phyloP scores from a whole-genome alignment of 2,113 vertebrate genomes.

The Oophaga pumilio region DNA sequence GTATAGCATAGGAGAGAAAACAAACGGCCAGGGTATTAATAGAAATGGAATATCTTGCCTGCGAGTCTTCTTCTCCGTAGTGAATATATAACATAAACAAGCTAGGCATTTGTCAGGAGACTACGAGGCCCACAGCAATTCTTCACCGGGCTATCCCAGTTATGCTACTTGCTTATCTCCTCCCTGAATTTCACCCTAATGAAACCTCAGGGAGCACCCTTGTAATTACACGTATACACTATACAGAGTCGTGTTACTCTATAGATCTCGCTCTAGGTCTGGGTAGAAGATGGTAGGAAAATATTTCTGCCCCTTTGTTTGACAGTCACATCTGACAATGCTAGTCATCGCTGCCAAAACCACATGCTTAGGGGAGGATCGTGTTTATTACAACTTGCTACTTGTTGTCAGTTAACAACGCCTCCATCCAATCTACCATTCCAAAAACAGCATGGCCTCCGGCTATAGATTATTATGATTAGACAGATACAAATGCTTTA shows the following conservation, averaged over 20 bases:
- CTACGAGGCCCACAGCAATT: slow-evolving; percentile 20
- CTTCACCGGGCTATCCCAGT: slow-evolving; percentile 17
- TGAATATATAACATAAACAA: slow-evolving; percentile 55
- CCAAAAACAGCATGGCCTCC: slow-evolving; percentile 74
- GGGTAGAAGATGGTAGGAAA: slow-evolving; percentile 64
- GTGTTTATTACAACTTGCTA: slow-evolving; percentile 72
- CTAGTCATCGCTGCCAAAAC: slow-evolving; percentile 48
- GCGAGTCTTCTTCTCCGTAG: slow-evolving; percentile 34
- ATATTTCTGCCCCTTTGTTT: slow-evolving; percentile 60
- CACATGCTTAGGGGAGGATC: slow-evolving; percentile 63
- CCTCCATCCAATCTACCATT: slow-evolving; percentile 63
- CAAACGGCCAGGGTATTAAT: slow-evolving; percentile 55
- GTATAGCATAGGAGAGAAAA: slow-evolving; percentile 46
- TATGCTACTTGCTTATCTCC: slow-evolving; percentile 28
- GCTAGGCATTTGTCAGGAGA: slow-evolving; percentile 39
- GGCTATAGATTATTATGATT: slow-evolving; percentile 70
- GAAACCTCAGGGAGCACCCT: not conserved
- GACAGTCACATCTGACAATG: slow-evolving; percentile 55
- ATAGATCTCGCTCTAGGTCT: slow-evolving; percentile 48
- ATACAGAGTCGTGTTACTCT: not conserved
- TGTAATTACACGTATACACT: slow-evolving; percentile 12
- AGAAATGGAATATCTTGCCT: slow-evolving; percentile 51
- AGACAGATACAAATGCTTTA: slow-evolving; percentile 76
- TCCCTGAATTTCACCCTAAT: slow-evolving; percentile 41
- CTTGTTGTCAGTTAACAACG: slow-evolving; percentile 70